Evolutionary conservation across 2,113 vertebrate species (phyloP), one percentile per base, ranked within the genome.

Genomic region (Tragelaphus strepsiceros): DNA sequence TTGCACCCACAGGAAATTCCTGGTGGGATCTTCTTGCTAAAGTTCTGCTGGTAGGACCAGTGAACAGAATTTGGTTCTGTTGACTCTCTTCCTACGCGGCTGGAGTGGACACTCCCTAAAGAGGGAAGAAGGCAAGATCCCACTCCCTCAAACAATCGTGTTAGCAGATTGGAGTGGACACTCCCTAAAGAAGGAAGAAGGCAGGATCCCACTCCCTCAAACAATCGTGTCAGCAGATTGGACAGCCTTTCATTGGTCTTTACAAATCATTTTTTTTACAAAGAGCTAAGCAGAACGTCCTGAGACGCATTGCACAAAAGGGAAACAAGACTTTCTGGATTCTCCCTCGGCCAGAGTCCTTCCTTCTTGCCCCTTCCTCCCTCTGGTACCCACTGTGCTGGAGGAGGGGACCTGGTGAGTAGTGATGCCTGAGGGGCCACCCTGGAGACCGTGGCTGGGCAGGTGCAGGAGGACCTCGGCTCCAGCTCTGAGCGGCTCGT

Each of bases 391-490:
- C 6, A 9, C 49, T 1, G 35, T 14, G 15, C 53, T 1, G 17
- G 1, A 21, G 32, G n/a, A 84, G 39, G 21, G 1, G 35, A 9
- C 7, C 15, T 28, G 2, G 26, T 9, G 22, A 15, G 26, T 0
- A 0, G 46, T 17, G 19, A 6, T 4, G 14, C 32, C 7, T 0
- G 28, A 53, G 53, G 56, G 9, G 21, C 30, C 10, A 4, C 2
- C n/a, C 0, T 26, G 39, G 2, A 43, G 9, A 2, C 0, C 3
- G 0, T 24, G 28, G 43, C 32, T 22, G 21, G 81, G 21, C 53
- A 19, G 0, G 13, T 22, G 11, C 16, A 5, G 39, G 9, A 9
- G 43, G 22, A 13, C 26, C 28, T 2, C 0, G 7, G 49, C 26
- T 21, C 12, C 21, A 4, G 15, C 59, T 58, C 67, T 6, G 7